Conservation (phyloP, 2,113 vertebrate genomes). For the Rana temporaria region DNA sequence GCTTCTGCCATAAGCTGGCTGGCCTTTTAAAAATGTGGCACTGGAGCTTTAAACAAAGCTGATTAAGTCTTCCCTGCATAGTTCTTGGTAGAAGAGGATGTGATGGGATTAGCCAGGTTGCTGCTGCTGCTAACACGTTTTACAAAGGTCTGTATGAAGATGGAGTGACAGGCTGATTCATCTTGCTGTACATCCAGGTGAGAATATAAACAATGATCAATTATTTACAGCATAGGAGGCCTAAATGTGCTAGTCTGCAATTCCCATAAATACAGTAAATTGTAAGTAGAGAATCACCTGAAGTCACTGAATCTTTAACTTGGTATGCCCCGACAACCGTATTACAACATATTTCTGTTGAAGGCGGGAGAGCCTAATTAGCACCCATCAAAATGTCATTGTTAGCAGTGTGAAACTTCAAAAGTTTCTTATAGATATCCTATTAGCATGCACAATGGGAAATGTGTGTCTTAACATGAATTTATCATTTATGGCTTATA, state of each 20-base stretch:
- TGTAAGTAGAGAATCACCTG: too few species aligned
- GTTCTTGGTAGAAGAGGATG: conserved; percentile 73
- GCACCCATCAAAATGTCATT: too few species aligned
- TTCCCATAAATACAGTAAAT: not conserved
- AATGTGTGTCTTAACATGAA: too few species aligned
- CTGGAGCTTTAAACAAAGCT: conserved; percentile 62
- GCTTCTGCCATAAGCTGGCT: conserved; percentile 58
- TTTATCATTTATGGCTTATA: too few species aligned
- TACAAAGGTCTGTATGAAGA: conserved; percentile 55
- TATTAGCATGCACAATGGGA: too few species aligned
- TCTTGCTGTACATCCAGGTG: conserved; percentile 64
- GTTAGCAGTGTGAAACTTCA: too few species aligned
- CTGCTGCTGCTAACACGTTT: conserved; percentile 52
- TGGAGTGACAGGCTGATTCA: conserved; percentile 45
- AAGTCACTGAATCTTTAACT: too few species aligned
- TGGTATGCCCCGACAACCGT: too few species aligned
- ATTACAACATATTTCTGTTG: too few species aligned
- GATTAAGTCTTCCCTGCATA: conserved; percentile 60
- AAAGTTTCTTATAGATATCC: too few species aligned
- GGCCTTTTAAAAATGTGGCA: conserved; percentile 44
- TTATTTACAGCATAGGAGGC: conserved; percentile 7
- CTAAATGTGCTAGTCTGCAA: not conserved
- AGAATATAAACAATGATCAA: conserved; percentile 58
- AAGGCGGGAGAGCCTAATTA: too few species aligned
- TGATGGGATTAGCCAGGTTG: conserved; percentile 68